Conservation (phyloP, 2,113 vertebrate species). For the Amazona vittata region DNA sequence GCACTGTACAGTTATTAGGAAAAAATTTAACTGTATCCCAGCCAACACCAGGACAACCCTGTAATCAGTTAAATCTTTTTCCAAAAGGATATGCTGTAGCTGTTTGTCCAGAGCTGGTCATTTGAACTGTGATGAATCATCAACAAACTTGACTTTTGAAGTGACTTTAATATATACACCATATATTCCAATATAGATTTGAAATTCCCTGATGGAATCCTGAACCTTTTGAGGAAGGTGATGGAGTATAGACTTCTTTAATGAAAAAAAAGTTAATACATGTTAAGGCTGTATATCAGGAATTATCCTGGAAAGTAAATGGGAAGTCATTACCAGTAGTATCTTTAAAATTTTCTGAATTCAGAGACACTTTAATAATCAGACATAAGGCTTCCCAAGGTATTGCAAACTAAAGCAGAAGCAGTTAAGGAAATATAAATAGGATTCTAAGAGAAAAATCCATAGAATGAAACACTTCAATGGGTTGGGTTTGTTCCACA, state of each 20-base stretch:
- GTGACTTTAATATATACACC: neutral
- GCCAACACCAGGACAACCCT: neutral
- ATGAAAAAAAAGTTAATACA: neutral
- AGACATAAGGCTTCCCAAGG: neutral
- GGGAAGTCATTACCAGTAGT: neutral
- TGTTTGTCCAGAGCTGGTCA: neutral
- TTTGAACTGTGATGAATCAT: neutral
- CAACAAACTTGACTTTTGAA: neutral
- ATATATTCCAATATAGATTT: neutral
- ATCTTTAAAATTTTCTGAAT: neutral
- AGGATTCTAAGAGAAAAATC: neutral
- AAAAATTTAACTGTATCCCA: neutral
- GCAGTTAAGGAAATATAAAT: neutral
- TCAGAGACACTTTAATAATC: neutral
- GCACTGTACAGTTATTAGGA: neutral
- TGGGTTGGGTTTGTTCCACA: neutral
- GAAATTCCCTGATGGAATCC: neutral
- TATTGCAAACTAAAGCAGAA: neutral
- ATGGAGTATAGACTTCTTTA: neutral
- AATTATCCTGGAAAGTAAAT: neutral
- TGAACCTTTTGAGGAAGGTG: neutral
- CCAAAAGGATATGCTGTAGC: neutral
- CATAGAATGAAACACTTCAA: neutral
- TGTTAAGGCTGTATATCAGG: neutral
- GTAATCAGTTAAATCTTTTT: neutral